These are phyloP conservation scores for Macropus fuliginosus DNA, from an alignment of 2,797 vertebrate genomes.

Conservation along the genomic window DNA sequence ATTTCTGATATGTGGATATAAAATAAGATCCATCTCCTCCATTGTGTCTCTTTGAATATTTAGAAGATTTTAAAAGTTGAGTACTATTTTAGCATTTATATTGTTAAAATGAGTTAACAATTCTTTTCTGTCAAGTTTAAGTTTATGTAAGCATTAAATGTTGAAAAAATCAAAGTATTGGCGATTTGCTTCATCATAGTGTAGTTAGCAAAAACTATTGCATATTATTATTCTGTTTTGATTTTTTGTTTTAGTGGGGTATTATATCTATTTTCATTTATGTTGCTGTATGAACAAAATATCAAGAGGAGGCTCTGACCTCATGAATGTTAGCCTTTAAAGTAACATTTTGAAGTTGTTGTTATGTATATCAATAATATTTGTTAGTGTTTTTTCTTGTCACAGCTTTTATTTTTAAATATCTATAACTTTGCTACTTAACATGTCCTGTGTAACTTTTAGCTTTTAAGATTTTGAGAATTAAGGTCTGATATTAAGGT, in stretches of 20 bases:
- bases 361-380: slow-evolving; percentile 55
- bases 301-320: slow-evolving; percentile 54
- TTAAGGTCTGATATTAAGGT: slow-evolving; percentile 34
- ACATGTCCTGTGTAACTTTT: slow-evolving; percentile 29
- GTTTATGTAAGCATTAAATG: slow-evolving; percentile 57
- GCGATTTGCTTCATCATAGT: slow-evolving; percentile 1
- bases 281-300: slow-evolving; percentile 6
- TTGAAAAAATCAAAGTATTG: slow-evolving; percentile 26
- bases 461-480: slow-evolving; percentile 29
- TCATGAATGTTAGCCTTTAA: slow-evolving; percentile 47
- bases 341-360: slow-evolving; percentile 36
- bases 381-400: slow-evolving; percentile 47
- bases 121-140: slow-evolving; percentile 1
- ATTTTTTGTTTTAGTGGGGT: slow-evolving; percentile 19
- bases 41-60: slow-evolving; percentile 58
- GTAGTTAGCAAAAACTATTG: slow-evolving; percentile 34
- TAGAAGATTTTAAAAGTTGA: slow-evolving; percentile 46
- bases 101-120: neutral
- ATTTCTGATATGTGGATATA: slow-evolving; percentile 87
- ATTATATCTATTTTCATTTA: slow-evolving; percentile 12
- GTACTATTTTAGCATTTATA: slow-evolving; percentile 35
- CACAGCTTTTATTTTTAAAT: neutral
- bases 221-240: slow-evolving; percentile 44
- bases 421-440: neutral
- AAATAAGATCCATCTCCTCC: slow-evolving; percentile 81